Evolutionary conservation across 2,888 invertebrate species (phyloP).

Genomic region (Pristionchus fissidentatus): DNA sequence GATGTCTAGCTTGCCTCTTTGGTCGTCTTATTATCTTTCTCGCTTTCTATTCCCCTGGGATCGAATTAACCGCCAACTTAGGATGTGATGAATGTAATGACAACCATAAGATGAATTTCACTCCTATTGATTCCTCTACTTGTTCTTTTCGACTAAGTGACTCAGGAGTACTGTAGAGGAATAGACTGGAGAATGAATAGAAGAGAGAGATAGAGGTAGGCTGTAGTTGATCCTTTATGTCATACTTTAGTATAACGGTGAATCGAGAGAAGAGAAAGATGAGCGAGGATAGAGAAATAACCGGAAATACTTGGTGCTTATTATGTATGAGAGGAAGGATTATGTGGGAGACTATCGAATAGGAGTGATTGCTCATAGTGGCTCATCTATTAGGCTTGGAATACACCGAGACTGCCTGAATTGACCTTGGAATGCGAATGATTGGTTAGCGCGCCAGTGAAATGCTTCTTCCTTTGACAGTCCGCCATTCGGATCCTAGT

Average conservation of each 20-base stretch:
- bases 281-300: constrained; percentile 29
- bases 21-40: constrained; percentile 35
- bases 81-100: constrained; percentile 38
- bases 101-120: background rate
- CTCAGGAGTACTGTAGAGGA: background rate
- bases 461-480: constrained; percentile 26
- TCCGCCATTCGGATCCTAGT: background rate
- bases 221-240: constrained; percentile 43
- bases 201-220: constrained; percentile 39
- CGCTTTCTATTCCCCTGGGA: constrained; percentile 36
- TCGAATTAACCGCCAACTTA: constrained; percentile 32
- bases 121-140: background rate
- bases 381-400: constrained; percentile 18
- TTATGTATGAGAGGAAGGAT: constrained; percentile 46
- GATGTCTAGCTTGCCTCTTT: background rate
- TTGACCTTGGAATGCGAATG: constrained; percentile 20
- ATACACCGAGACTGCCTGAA: background rate
- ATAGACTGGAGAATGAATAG: constrained; percentile 1
- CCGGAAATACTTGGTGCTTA: constrained; percentile 50
- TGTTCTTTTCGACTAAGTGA: background rate
- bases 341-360: background rate
- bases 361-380: constrained; percentile 25
- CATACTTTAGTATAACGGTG: constrained; percentile 44
- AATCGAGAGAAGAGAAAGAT: constrained; percentile 12
- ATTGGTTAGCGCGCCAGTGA: constrained; percentile 5